Conservation (phyloP, 2,113 vertebrate species). For the Perognathus longimembris region DNA sequence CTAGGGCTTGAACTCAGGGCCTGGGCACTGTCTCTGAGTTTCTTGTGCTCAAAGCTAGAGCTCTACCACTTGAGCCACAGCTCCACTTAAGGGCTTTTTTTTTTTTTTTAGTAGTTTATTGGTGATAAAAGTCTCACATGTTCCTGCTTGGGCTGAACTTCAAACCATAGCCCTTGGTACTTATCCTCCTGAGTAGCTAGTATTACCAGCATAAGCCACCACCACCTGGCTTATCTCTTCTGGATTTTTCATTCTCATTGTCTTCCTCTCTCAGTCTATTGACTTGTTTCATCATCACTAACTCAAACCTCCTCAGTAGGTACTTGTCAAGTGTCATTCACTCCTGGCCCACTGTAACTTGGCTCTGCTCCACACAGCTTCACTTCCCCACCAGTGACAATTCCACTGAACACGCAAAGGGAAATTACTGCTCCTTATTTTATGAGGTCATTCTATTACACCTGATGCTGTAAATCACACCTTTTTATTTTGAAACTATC, state of each 20-base stretch:
- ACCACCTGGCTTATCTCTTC: neutral
- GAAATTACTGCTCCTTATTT: neutral
- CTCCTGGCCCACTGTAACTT: neutral
- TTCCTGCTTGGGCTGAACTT: too few relatives aligned
- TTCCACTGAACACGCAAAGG: neutral
- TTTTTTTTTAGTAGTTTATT: too few relatives aligned
- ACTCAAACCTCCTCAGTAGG: neutral
- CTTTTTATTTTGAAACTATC: slow-evolving; percentile 23
- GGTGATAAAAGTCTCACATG: too few relatives aligned
- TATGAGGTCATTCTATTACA: neutral
- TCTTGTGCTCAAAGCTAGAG: too few relatives aligned
- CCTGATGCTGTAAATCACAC: neutral
- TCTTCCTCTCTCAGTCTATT: neutral
- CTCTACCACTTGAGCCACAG: too few relatives aligned
- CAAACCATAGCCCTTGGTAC: too few relatives aligned
- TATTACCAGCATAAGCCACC: too few relatives aligned
- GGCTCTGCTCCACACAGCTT: neutral
- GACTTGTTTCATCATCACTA: too few relatives aligned
- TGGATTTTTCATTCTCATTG: neutral
- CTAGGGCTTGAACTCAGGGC: too few relatives aligned
- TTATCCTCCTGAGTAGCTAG: too few relatives aligned
- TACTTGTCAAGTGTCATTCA: neutral
- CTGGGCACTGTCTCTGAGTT: too few relatives aligned
- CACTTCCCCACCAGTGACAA: neutral
- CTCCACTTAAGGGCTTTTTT: too few relatives aligned